Evolutionary conservation across 2,113 vertebrate genomes (phyloP), one percentile per base, ranked within the genome.

Genomic region (Mellivora capensis): DNA sequence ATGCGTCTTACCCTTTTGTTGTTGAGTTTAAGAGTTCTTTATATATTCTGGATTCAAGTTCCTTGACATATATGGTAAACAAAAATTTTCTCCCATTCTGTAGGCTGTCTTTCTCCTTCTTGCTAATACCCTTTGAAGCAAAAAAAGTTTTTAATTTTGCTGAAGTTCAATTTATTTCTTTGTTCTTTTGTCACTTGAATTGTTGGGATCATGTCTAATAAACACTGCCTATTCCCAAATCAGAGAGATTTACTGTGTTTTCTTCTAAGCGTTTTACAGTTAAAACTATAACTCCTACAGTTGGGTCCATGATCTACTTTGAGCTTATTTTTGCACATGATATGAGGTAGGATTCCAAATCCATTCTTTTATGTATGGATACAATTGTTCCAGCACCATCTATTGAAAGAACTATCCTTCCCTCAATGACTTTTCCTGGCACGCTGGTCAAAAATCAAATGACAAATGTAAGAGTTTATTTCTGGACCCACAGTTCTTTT

Each of bases 161-260:
- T 94, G 18, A 94, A 37, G 3, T 94, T 88, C 71, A 84, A 15
- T 64, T 44, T 90, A 76, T 81, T 31, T 88, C 18, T 82, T 76
- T 94, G 69, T 91, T 72, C 10, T 37, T 67, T 76, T 37, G 34
- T 82, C 34, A 6, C 17, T 34, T 96, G 10, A 91, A 59, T 47
- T 89, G 93, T 89, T 89, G 71, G 39, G 85, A 21, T 96, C n/a
- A n/a, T 80, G 17, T 90, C 18, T 76, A 85, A 86, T 62, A 96
- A 94, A 93, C 23, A 93, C 49, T 89, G 52, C 31, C 54, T 54
- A 18, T 54, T 87, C 25, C 37, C 86, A 83, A 18, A 37, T 83
- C 37, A 47, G 44, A 42, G 91, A 97, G 64, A 52, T 74, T 85
- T 80, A 85, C 25, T 79, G 0, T 92, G 29, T 84, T 87, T 84